phyloP scores from a whole-genome alignment of 2,888 invertebrate genomes.

The Leucoptera coffeella region DNA sequence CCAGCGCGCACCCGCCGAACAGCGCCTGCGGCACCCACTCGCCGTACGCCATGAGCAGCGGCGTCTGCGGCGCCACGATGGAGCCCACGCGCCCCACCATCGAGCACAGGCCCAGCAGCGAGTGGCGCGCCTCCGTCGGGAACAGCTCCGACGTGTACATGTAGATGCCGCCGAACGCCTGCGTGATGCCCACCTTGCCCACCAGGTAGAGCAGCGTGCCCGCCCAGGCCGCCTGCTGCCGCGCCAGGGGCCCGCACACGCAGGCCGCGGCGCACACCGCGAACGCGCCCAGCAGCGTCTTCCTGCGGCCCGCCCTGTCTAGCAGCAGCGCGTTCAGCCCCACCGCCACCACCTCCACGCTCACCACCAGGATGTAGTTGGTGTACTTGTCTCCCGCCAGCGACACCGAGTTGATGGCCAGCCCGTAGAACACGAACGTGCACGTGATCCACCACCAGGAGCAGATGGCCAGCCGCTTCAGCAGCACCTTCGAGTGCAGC shows the following conservation, averaged over 20 bases:
- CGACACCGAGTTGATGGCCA: conserved; percentile 70
- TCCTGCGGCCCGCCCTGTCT: conserved; percentile 58
- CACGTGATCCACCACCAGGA: conserved; percentile 72
- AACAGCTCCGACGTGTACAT: conserved; percentile 70
- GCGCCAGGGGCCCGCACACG: conserved; percentile 43
- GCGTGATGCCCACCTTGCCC: conserved; percentile 63
- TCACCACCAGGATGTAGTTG: conserved; percentile 65
- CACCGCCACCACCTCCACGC: conserved; percentile 69
- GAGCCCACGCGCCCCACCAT: conserved; percentile 70
- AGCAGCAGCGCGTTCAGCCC: conserved; percentile 58
- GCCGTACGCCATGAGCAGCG: conserved; percentile 54
- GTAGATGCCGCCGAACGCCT: conserved; percentile 62
- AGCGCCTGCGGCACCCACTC: conserved; percentile 52
- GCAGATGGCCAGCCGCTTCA: conserved; percentile 31
- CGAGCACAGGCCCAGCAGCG: conserved; percentile 62
- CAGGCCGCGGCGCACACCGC: conserved; percentile 49
- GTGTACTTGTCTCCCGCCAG: conserved; percentile 71
- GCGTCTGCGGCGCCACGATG: conserved; percentile 67
- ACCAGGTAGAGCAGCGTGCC: conserved; percentile 46
- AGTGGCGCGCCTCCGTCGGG: conserved; percentile 65
- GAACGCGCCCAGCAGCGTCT: conserved; percentile 55
- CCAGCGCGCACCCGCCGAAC: conserved; percentile 49
- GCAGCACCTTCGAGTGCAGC: conserved; percentile 28
- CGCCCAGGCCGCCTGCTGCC: conserved; percentile 29
- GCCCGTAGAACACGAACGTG: conserved; percentile 74